Evolutionary conservation across 53 echinoderm and acorn worm species (phyloP), one percentile per base, ranked within the genome.

Genomic region (Echinometra lucunter): DNA sequence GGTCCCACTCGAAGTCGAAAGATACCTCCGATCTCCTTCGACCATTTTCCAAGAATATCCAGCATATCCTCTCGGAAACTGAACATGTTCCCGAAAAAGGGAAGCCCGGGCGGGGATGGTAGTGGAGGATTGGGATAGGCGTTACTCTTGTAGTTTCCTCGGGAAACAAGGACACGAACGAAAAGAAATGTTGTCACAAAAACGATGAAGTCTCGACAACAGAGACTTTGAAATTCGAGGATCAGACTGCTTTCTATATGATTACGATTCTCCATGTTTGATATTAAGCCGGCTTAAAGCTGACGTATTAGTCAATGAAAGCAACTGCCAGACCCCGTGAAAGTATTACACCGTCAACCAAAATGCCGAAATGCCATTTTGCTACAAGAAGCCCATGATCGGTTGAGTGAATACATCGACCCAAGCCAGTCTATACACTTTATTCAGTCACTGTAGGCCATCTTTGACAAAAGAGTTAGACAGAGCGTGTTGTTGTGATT

Each of bases 1-100:
- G 91, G 91, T 30, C 91, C 91, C 6, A 91, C 44, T 15, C 67
- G 91, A 63, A 91, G 69, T n/a, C 66, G 45, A 40, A 91, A 91
- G 37, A 67, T 63, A 37, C 91, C 91, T 0, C 91, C 91, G 25
- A 66, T 60, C 91, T 91, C 91, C 2, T 45, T 45, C 18, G 91
- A 40, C 91, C 58, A 63, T 44, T 63, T 42, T 8, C 69, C 18
- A 45, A 91, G 66, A 16, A 67, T 2, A 35, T 67, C 70, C 15
- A 69, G 66, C 91, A 91, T 91, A 70, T 91, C 91, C n/a, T 44
- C n/a, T 13, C 32, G 67, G 44, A 91, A 45, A 37, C 21, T n/a
- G 13, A 63, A 37, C 63, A 91, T 28, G 69, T 91, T 91, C 45
- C 91, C 91, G 10, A 67, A 25, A 37, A 91, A 16, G 11, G 91